Base-by-base conservation (phyloP, 2,113 vertebrate species). In the Oostethus manadensis region DNA sequence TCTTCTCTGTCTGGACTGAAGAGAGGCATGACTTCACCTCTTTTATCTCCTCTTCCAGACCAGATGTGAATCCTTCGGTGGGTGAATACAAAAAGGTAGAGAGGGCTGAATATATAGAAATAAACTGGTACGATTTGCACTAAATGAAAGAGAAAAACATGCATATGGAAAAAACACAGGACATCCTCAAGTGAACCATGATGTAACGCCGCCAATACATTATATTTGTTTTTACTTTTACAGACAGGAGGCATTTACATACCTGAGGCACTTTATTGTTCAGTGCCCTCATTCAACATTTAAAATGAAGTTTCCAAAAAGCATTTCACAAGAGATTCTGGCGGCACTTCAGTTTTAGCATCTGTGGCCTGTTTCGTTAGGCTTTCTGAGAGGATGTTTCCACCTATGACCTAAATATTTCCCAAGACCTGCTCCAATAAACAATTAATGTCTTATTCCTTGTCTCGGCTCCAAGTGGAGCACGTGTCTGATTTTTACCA, bases 41-140 rank as follows among this genome's bases (percentile, higher is more conserved):
- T 81, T 91, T 95, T 38, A 93, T 73, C 76, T 98, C 92, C 45
- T 93, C 93, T 77, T 97, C 92, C 3, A 97, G 80, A 42, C 83
- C 85, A 55, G 86, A 90, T 84, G 98, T 86, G 47, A 88, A 77
- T 58, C 91, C 97, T 90, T 13, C 16, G 6, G 22, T 21, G 4
- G 22, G 55, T 23, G 6, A 51, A 62, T 14, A 4, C 22, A 14
- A 67, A 48, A 7, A 2, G 1, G 43, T 49, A 33, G 47, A 35
- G 26, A 56, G 16, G 10, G 20, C 20, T 23, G 8, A 45, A 21
- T 10, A 13, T 13, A 44, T 22, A 21, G 6, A 26, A 44, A 9
- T 11, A 23, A 15, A 20, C 23, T 13, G 8, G 20, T 43, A 42
- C 13, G 16, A 22, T 14, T 42, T 38, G 35, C 10, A 18, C 10